These are phyloP conservation scores for Chelon labrosus DNA, from an alignment of 2,797 vertebrate genomes.

Conservation along the genomic window DNA sequence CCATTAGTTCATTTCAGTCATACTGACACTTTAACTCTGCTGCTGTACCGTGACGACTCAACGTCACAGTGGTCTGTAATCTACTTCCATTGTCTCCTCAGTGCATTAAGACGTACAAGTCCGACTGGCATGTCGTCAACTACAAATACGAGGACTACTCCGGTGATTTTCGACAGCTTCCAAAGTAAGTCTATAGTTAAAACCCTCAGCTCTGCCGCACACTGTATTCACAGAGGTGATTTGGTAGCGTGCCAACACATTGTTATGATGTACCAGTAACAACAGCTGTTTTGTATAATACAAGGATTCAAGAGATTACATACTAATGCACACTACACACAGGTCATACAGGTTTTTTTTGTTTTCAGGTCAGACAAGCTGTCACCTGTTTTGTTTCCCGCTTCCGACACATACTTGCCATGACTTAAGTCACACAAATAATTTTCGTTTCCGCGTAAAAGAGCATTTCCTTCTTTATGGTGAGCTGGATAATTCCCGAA, in stretches of 20 bases:
- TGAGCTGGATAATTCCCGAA: slow-evolving; percentile 30
- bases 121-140: slow-evolving; percentile 97
- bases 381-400: slow-evolving; percentile 39
- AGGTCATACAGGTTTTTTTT: slow-evolving; percentile 6
- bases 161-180: slow-evolving; percentile 96
- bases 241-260: slow-evolving; percentile 20
- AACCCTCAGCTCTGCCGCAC: background rate
- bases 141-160: slow-evolving; percentile 98
- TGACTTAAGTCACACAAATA: slow-evolving; percentile 34
- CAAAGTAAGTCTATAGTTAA: slow-evolving; percentile 86
- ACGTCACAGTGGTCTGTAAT: slow-evolving; percentile 18
- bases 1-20: background rate
- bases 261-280: slow-evolving; percentile 37
- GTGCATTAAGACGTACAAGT: slow-evolving; percentile 99
- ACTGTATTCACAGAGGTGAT: slow-evolving; percentile 15
- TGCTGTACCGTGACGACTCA: background rate
- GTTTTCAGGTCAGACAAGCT: slow-evolving; percentile 7
- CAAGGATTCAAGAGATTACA: slow-evolving; percentile 42
- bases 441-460: slow-evolving; percentile 53
- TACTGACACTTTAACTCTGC: too few relatives aligned
- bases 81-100: slow-evolving; percentile 67
- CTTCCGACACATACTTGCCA: slow-evolving; percentile 27
- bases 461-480: slow-evolving; percentile 52
- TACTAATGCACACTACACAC: slow-evolving; percentile 11
- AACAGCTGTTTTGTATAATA: slow-evolving; percentile 33